Percentiles rank a stretch among this genome's conserved stretches.
phyloP scores from a whole-genome alignment of 2,888 invertebrate species.

The Polymixis lichenea region DNA sequence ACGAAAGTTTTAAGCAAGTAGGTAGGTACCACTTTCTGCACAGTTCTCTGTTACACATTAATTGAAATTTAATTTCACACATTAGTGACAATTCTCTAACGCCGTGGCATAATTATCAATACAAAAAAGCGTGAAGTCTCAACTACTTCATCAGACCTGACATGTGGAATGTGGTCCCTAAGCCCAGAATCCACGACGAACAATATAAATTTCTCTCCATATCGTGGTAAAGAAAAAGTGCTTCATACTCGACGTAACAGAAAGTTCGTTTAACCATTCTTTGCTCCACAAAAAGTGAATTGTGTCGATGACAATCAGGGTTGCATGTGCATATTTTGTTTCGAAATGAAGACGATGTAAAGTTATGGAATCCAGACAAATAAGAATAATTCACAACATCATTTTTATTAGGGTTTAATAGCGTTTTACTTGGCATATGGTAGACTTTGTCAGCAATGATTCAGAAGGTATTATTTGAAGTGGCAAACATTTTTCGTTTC shows the following conservation, averaged over 20 bases:
- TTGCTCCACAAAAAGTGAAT: constrained; percentile 47
- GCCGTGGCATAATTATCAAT: background rate
- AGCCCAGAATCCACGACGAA: constrained; percentile 54
- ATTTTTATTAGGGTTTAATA: too few relatives aligned
- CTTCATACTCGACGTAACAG: constrained; percentile 25
- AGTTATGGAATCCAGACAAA: too few relatives aligned
- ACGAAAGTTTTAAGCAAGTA: background rate
- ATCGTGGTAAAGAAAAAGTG: constrained; percentile 39
- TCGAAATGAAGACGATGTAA: too few relatives aligned
- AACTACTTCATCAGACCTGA: background rate
- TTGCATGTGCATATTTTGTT: constrained; percentile 18
- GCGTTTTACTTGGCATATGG: too few relatives aligned
- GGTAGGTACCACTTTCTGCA: background rate
- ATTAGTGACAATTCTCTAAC: background rate
- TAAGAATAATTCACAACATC: too few relatives aligned
- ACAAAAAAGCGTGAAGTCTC: constrained; percentile 23
- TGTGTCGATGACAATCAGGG: constrained; percentile 39
- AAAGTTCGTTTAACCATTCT: constrained; percentile 42
- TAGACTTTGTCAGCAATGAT: too few relatives aligned
- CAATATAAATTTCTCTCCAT: constrained; percentile 53
- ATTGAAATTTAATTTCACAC: too few relatives aligned
- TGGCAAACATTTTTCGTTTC: too few relatives aligned
- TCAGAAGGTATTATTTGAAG: too few relatives aligned
- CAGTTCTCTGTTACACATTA: constrained; percentile 3
- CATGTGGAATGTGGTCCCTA: constrained; percentile 26